Percentiles rank a stretch among this genome's conserved stretches.
phyloP scores from a whole-genome alignment of 2,797 vertebrate species.

The Salmo trutta region DNA sequence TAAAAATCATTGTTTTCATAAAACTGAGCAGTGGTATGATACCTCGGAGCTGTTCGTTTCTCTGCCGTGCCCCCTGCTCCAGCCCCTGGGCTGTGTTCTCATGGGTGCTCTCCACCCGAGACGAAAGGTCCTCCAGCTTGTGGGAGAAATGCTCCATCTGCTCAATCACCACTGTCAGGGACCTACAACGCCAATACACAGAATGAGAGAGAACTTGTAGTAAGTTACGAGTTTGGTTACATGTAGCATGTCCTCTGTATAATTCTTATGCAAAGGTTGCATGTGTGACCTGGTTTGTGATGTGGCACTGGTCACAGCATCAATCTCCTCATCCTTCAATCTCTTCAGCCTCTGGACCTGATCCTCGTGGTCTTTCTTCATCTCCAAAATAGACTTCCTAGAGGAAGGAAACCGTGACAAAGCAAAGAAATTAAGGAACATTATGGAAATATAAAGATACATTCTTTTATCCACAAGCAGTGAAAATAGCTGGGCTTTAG shows the following conservation, averaged over 20 bases:
- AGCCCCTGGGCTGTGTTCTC: constrained; percentile 78
- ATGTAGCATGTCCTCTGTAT: neutral
- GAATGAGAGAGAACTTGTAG: neutral
- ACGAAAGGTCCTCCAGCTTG: constrained; percentile 79
- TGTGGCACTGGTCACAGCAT: constrained; percentile 88
- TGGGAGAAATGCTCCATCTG: constrained; percentile 91
- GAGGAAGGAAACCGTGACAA: neutral
- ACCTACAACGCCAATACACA: constrained; percentile 69
- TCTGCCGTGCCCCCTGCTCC: constrained; percentile 79
- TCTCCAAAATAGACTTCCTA: constrained; percentile 85
- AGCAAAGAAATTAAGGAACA: neutral
- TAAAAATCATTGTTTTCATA: too few species aligned
- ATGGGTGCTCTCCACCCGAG: constrained; percentile 85
- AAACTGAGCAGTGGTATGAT: constrained; percentile 16
- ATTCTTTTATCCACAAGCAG: too few species aligned
- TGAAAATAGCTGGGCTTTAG: neutral
- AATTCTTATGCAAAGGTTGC: neutral
- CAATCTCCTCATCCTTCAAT: constrained; percentile 88
- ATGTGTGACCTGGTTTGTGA: constrained; percentile 83
- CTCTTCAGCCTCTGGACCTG: constrained; percentile 84
- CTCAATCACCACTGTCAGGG: constrained; percentile 82
- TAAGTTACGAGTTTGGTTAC: neutral
- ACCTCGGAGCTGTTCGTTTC: constrained; percentile 83
- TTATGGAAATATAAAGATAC: too few species aligned
- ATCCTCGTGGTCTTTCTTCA: constrained; percentile 87